Base-by-base conservation (phyloP, 1,140 invertebrate species). In the Chironomus tepperi region DNA sequence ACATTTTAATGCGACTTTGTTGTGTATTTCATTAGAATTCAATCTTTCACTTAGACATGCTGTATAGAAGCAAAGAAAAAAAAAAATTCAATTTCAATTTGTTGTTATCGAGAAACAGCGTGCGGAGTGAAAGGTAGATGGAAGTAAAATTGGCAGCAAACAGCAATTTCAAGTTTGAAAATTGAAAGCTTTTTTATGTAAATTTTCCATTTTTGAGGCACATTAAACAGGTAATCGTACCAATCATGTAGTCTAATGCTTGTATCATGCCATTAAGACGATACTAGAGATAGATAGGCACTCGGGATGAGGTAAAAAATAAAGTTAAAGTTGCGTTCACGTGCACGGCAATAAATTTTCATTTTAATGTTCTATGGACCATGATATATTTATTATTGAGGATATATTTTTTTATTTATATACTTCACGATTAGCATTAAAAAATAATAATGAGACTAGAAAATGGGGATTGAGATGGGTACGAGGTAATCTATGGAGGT, bases 61-160 rank as follows among this genome's bases (percentile, higher is more conserved):
- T 12, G n/a, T 3, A n/a, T 7, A 21, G 65, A 12, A 18, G n/a
- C 15, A 19, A 18, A 67, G 64, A 18, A n/a, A 67, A 19, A 19
- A 21, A 70, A 70, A 70, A 67, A 67, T 67, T 70, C 65, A 70
- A 70, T 70, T 70, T 70, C 65, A 70, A 70, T 70, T 70, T 70
- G 65, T 70, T 70, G 16, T 70, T 57, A 57, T 57, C n/a, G 47
- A 57, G 47, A 57, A n/a, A 21, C 5, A 7, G 47, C 10, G n/a
- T 57, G 47, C 7, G 16, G 18, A 21, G 16, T 3, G 64, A 67
- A 57, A 19, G 18, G 10, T 18, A 21, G 18, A 19, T 6, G 65
- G 19, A 18, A 70, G 1, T 16, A 19, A 19, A 19, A 18, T 70
- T 70, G 65, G 65, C 65, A 70, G 65, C 65, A 70, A 70, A 70